Base-by-base conservation (phyloP, 2,888 invertebrate genomes). In the Tinea pellionella region DNA sequence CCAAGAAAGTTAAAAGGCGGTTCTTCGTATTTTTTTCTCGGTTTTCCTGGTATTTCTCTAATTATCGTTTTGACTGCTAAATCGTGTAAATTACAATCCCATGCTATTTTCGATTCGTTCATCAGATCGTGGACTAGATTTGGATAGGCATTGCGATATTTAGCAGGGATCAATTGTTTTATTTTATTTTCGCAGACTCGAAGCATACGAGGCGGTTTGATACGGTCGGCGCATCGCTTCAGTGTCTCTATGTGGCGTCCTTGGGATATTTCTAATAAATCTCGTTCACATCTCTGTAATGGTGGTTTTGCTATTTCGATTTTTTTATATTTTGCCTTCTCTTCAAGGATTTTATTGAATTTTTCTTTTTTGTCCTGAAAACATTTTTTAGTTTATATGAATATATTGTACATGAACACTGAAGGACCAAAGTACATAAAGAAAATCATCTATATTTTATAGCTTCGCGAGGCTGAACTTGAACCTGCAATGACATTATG, bases 11-110 rank as follows among this genome's bases (percentile, higher is more conserved):
- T 91, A 68, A 91, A 91, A 62, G 88, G 76, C 19, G 80, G 75
- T 68, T 90, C 87, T 62, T 69, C 70, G 63, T 83, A 80, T 62
- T 85, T 79, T 15, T 77, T 73, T 61, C 88, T 80, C 2, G 88
- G 77, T 6, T 88, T 87, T 42, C 90, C 89, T 0, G 90, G 90
- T 41, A 85, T 73, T 59, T 91, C 90, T 37, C 89, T 85, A 13
- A 93, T 84, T 60, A 92, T 89, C 32, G 89, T 89, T 67, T 89
- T 90, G 56, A 93, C 89, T 11, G 92, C 92, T 37, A 90, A 88
- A 0, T 88, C 78, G 64, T 92, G 91, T 61, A 92, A 89, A 58
- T 91, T 81, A 16, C 77, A 77, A 65, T 90, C 82, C 81, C 90
- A 93, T 65, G 91, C 90, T 0, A 69, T 69, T 65, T 90, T 85